Evolutionary conservation across 2,797 vertebrate species (phyloP).

Genomic region (Pyrocephalus nanus): DNA sequence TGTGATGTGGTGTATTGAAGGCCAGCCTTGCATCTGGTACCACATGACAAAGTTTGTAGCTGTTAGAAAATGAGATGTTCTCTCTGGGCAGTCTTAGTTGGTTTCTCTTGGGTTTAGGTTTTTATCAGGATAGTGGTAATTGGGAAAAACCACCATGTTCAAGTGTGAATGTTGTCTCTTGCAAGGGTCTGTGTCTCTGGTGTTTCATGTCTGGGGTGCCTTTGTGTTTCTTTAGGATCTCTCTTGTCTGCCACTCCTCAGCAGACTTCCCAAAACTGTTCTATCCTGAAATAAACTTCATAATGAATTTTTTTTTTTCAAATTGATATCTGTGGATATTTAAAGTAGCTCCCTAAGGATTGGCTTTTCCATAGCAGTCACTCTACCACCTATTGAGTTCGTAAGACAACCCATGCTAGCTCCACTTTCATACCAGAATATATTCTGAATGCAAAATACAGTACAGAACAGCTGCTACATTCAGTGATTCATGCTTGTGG

Average conservation of each 20-base stretch:
- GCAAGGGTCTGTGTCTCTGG: not conserved
- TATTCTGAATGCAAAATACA: not conserved
- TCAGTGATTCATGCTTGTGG: not conserved
- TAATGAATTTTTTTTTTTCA: not conserved
- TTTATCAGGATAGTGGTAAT: not conserved
- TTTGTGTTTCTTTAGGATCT: not conserved
- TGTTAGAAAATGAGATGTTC: not conserved
- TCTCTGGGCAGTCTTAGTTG: not conserved
- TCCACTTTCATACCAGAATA: not conserved
- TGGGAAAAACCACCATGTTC: not conserved
- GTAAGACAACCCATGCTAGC: not conserved
- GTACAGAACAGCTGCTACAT: not conserved
- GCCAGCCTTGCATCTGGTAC: not conserved
- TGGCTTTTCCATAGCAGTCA: not conserved
- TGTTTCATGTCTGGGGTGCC: not conserved
- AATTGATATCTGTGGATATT: not conserved
- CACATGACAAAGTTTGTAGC: not conserved
- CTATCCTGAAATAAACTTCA: not conserved
- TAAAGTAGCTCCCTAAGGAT: not conserved
- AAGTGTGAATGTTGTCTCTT: not conserved
- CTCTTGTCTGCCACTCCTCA: not conserved
- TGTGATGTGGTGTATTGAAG: not conserved
- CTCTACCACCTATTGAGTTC: not conserved
- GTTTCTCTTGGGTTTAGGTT: not conserved
- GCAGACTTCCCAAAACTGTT: not conserved